Conservation (phyloP, 2,797 vertebrate species). For the Mus spretus region DNA sequence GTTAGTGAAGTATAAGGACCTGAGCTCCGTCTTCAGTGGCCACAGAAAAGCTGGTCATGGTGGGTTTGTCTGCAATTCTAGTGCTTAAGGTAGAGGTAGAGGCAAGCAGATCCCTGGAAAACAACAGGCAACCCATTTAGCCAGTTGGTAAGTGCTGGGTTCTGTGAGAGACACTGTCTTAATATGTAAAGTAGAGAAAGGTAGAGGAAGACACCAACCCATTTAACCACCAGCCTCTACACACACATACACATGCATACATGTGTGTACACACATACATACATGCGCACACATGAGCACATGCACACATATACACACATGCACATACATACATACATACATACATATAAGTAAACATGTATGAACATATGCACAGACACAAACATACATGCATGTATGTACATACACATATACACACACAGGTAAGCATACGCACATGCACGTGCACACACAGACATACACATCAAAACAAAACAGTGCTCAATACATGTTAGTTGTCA, state of each 20-base stretch:
- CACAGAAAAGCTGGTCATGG: not conserved
- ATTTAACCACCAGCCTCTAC: not conserved
- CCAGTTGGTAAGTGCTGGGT: not conserved
- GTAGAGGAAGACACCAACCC: not conserved
- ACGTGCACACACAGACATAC: not conserved
- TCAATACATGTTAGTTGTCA: not conserved
- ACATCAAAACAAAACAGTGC: not conserved
- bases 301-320: too few species aligned
- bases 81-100: not conserved
- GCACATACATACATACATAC: too few species aligned
- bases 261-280: too few species aligned
- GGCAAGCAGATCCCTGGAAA: not conserved
- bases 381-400: not conserved
- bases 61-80: not conserved
- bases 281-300: not conserved
- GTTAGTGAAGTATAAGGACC: not conserved
- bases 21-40: not conserved
- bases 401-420: too few species aligned
- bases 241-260: not conserved
- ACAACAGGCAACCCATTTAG: not conserved
- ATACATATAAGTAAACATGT: too few species aligned
- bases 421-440: too few species aligned
- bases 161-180: not conserved
- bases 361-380: too few species aligned
- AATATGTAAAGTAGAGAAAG: not conserved